Base-by-base conservation (phyloP, 2,113 vertebrate species). In the Tapirus terrestris region DNA sequence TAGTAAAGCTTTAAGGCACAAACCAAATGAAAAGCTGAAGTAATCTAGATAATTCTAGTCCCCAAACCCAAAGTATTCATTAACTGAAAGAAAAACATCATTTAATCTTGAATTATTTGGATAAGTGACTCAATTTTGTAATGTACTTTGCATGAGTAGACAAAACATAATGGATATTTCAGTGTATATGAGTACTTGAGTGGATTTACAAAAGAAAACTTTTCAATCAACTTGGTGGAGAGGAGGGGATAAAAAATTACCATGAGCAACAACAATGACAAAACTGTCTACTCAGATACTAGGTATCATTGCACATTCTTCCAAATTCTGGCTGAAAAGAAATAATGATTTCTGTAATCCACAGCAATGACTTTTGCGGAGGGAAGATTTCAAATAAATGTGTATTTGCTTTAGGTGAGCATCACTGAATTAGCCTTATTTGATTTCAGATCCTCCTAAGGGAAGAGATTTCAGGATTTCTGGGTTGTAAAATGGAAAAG, bases 381-480 rank as follows among this genome's bases (percentile, higher is more conserved):
- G 87, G 95, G 39, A 97, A 96, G 94, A 96, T 94, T 97, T 98
- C 96, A 98, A 98, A 99, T 98, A 98, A 97, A 98, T 43, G 48
- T 98, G 95, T 98, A 80, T 97, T 99, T 98, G 97, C 96, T 98
- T 94, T 98, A 96, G 96, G 91, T 94, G 94, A 98, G 89, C 98
- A 98, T 98, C 97, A 92, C 89, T 96, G 96, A 98, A 96, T 89
- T 89, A 75, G 92, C 7, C 48, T 98, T 98, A 98, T 99, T 98
- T 98, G 98, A 98, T 98, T 98, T 98, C 94, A 96, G 90, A 80
- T 79, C 91, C 96, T 98, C 97, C 97, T 96, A 5, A 75, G 97
- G 96, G 86, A 98, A 97, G 94, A 98, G 92, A 94, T 82, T 98
- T 97, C 75, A 96, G 95, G 82, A 97, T 98, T 97, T 97, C 80